Conservation (phyloP, 2,888 invertebrate genomes). For the Drosophila percnosoma region DNA sequence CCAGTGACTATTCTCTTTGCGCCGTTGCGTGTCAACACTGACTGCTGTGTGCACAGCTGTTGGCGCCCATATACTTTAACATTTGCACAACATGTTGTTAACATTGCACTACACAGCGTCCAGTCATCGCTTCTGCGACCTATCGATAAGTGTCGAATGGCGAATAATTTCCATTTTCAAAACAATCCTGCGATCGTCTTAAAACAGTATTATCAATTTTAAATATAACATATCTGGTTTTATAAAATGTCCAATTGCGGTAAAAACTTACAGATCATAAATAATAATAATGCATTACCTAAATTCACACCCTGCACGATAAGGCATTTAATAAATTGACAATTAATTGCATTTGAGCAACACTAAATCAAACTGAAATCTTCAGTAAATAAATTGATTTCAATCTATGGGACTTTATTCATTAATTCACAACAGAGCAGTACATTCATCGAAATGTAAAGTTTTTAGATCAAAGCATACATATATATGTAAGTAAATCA, state of each 20-base stretch:
- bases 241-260: not conserved
- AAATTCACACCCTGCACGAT: not conserved
- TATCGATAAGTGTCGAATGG: not conserved
- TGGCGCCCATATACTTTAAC: not conserved
- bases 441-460: not conserved
- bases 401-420: not conserved
- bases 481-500: not conserved
- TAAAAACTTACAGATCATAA: not conserved
- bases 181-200: not conserved
- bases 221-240: not conserved
- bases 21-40: not conserved
- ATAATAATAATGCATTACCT: not conserved
- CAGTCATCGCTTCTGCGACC: not conserved
- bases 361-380: not conserved
- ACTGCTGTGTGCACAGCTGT: not conserved
- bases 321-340: not conserved
- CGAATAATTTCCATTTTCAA: not conserved
- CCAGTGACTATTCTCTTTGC: not conserved
- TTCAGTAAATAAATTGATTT: not conserved
- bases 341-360: not conserved
- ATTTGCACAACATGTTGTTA: not conserved
- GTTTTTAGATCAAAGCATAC: constrained; percentile 11
- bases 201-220: not conserved
- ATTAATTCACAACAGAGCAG: not conserved
- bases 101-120: not conserved